Evolutionary conservation across 2,888 invertebrate species (phyloP), one percentile per base, ranked within the genome.

Genomic region (Acrocyrtus sp.): DNA sequence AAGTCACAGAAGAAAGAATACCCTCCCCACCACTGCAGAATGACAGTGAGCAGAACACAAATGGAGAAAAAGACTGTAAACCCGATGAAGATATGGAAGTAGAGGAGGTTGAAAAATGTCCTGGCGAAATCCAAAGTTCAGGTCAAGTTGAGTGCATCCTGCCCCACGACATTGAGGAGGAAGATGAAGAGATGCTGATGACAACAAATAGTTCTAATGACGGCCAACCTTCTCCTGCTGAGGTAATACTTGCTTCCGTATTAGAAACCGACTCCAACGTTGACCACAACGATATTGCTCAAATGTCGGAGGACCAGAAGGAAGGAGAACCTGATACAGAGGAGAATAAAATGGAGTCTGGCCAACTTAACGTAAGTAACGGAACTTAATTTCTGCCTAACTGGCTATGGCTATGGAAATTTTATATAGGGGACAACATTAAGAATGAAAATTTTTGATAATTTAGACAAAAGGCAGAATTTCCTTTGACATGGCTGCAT

Each of bases 121-220:
- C 5, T 8, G 34, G 15, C 45, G n/a, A 45, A 17, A 10, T 45
- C 17, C 8, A 45, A 10, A 15, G 17, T 4, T n/a, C 15, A 34
- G 34, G 12, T 34, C 6, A 34, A 34, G 45, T 48, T 5, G 67
- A 67, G 24, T 51, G 54, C 34, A 68, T 61, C 10, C 22, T 61
- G 4, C 60, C 68, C 0, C 54, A 61, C 47, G 60, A 61, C 21
- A 39, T 68, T 5, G 47, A 68, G 10, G 60, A 68, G 17, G 27
- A 26, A 3, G 54, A 43, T 8, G 54, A 54, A 17, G n/a, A n/a
- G n/a, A n/a, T n/a, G n/a, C 19, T 3, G 21, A 21, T 47, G 47
- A 47, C 47, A 47, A 47, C 21, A 2, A 34, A 34, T 8, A 34
- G 15, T 4, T 6, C 41, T 19, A 10, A 17, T 17, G 17, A 47